Evolutionary conservation across 2,797 vertebrate species (phyloP).

Genomic region (Monodelphis domestica): DNA sequence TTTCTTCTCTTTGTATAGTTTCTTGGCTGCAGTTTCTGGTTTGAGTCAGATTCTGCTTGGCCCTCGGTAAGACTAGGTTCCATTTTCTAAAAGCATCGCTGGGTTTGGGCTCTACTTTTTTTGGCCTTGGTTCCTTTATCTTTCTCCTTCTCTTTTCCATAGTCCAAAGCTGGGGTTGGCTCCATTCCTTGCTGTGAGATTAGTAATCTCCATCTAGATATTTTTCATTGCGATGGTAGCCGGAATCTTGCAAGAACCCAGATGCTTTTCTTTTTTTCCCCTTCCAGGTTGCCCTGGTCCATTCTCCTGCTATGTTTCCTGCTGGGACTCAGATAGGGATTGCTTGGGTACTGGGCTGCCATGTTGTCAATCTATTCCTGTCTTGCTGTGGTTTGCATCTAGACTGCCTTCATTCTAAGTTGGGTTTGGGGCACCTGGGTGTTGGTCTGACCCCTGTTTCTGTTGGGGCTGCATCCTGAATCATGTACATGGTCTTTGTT

Average conservation of each 20-base stretch:
- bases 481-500: too few species aligned
- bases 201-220: background rate
- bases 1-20: background rate
- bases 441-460: background rate
- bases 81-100: background rate
- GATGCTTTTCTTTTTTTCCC: background rate
- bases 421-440: background rate
- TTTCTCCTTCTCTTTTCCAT: background rate
- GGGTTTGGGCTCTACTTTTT: background rate
- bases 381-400: background rate
- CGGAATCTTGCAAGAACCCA: background rate
- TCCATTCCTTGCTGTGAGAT: background rate
- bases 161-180: background rate
- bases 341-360: background rate
- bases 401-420: background rate
- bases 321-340: background rate
- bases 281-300: background rate
- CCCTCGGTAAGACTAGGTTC: background rate
- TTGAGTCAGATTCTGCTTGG: background rate
- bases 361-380: too few species aligned
- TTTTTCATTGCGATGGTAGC: background rate
- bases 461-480: background rate
- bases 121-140: background rate
- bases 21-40: background rate
- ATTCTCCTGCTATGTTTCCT: too few species aligned